phyloP scores from a whole-genome alignment of 2,113 vertebrate species.

The Ptychochromis oligacanthus region DNA sequence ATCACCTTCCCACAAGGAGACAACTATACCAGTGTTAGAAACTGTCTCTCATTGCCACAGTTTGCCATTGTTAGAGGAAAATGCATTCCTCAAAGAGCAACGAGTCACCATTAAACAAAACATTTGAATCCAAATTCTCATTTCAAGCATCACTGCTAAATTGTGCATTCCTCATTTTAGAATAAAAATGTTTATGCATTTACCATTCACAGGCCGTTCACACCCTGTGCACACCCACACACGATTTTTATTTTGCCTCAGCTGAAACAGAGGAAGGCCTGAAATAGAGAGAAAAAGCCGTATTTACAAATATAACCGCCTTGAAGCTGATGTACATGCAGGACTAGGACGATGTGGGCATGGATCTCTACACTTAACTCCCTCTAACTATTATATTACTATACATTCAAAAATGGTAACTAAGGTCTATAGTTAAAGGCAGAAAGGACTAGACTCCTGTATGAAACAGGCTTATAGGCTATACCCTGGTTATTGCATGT shows the following conservation, averaged over 20 bases:
- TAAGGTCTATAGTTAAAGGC: neutral
- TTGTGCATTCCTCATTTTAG: neutral
- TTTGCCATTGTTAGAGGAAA: neutral
- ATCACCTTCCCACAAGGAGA: too few relatives aligned
- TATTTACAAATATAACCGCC: neutral
- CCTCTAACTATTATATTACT: neutral
- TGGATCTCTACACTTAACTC: neutral
- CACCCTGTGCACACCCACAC: conserved; percentile 2
- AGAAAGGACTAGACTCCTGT: neutral
- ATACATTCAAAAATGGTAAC: neutral
- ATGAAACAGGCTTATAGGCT: neutral
- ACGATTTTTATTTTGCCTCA: neutral
- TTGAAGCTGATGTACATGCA: neutral
- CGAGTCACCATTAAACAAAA: neutral
- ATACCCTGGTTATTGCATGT: neutral
- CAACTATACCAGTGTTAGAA: too few relatives aligned
- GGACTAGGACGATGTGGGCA: neutral
- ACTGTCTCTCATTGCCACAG: neutral
- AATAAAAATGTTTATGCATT: neutral
- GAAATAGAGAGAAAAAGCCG: neutral
- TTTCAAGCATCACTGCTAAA: neutral
- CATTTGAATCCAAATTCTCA: neutral
- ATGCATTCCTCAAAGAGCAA: neutral
- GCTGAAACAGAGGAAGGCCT: neutral
- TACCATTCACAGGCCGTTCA: conserved; percentile 5